Conservation (phyloP, 2,113 vertebrate species). For the Actenoides hombroni region DNA sequence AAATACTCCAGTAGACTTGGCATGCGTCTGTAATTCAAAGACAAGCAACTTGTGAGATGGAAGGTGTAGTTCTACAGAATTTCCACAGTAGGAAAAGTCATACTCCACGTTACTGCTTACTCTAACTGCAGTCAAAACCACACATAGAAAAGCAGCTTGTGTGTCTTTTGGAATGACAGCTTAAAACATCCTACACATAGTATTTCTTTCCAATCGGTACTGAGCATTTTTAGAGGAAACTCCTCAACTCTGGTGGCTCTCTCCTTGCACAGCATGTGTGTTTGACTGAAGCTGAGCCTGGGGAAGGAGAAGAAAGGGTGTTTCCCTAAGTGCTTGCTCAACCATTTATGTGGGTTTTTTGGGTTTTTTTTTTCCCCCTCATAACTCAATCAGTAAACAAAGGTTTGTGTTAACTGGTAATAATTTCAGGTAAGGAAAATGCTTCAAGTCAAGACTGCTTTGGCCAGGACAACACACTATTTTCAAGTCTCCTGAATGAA, state of each 20-base stretch:
- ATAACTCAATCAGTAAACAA: not conserved
- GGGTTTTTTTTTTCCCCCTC: not conserved
- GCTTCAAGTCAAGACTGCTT: not conserved
- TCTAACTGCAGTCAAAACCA: not conserved
- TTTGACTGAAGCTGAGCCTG: not conserved
- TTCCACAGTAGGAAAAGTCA: not conserved
- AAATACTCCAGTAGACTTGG: conserved; percentile 95
- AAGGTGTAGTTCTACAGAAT: not conserved
- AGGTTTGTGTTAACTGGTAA: not conserved
- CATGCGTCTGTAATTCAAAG: conserved; percentile 85
- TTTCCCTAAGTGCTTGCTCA: not conserved
- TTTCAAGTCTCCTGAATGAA: not conserved
- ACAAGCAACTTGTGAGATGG: conserved; percentile 44
- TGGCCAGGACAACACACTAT: not conserved
- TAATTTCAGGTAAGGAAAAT: not conserved
- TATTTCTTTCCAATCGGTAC: not conserved
- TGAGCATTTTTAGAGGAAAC: not conserved
- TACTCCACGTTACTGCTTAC: not conserved
- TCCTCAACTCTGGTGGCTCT: not conserved
- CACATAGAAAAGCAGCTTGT: not conserved
- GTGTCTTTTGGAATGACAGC: not conserved
- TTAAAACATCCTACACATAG: not conserved
- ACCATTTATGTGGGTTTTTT: not conserved
- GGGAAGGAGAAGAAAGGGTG: not conserved
- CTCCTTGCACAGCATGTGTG: not conserved